Evolutionary conservation across 2,113 vertebrate species (phyloP).

Genomic region (Catharus minimus): DNA sequence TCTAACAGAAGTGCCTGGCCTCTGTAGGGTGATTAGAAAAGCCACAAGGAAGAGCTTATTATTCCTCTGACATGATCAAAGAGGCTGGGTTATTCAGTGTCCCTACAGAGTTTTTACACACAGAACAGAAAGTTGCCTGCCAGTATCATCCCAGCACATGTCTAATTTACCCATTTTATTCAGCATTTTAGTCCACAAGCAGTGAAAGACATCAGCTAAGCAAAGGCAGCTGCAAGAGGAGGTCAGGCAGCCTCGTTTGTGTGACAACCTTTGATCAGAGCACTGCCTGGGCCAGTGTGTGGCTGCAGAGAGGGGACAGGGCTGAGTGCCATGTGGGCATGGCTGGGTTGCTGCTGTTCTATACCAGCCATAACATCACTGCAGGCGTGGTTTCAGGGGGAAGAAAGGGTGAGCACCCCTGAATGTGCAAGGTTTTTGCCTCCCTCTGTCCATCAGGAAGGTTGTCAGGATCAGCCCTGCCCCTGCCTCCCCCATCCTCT

Average conservation of each 20-base stretch:
- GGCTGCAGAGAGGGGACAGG: not conserved
- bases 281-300: no score
- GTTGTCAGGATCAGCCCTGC: not conserved
- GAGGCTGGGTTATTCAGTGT: not conserved
- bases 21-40: not conserved
- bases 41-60: not conserved
- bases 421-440: rapidly evolving
- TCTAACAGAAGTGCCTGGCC: not conserved
- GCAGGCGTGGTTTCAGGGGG: not conserved
- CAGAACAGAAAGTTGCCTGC: not conserved
- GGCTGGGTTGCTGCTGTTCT: not conserved
- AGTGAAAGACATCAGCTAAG: not conserved
- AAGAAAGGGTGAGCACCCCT: not conserved
- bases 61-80: not conserved
- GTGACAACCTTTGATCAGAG: not conserved
- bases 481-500: rapidly evolving
- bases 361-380: not conserved
- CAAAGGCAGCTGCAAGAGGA: not conserved
- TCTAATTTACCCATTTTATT: not conserved
- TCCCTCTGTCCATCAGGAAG: not conserved
- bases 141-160: not conserved
- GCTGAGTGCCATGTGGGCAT: not conserved
- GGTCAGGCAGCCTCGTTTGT: not conserved
- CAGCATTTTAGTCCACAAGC: not conserved
- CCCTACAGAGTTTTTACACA: not conserved